Conservation (phyloP, 2,888 invertebrate genomes). For the Baronia brevicornis region DNA sequence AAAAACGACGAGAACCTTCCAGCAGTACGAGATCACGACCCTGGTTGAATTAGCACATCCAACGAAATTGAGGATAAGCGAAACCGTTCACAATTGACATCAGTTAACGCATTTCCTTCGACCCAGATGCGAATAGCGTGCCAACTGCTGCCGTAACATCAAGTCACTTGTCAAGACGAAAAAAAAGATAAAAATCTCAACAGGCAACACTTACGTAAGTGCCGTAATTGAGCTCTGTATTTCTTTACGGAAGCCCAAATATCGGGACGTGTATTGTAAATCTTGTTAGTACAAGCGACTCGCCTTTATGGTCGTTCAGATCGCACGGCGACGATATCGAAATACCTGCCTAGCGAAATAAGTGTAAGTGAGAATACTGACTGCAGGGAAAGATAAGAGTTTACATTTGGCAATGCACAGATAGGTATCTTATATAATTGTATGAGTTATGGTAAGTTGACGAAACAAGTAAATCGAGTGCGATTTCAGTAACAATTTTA, state of each 20-base stretch:
- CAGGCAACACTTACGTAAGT: slow-evolving; percentile 5
- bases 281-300: slow-evolving; percentile 10
- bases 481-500: too few relatives aligned
- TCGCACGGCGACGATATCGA: slow-evolving; percentile 6
- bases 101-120: slow-evolving; percentile 29
- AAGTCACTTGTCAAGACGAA: slow-evolving; percentile 6
- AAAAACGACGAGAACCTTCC: too few relatives aligned
- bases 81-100: slow-evolving; percentile 29
- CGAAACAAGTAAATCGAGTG: too few relatives aligned
- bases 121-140: slow-evolving; percentile 23
- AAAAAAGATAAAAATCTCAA: slow-evolving; percentile 13
- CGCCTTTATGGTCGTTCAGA: slow-evolving; percentile 3
- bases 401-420: slow-evolving; percentile 13
- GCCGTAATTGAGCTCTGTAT: slow-evolving; percentile 5
- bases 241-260: slow-evolving; percentile 15
- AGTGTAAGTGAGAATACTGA: slow-evolving; percentile 9
- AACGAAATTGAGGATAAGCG: slow-evolving; percentile 29
- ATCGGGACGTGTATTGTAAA: slow-evolving; percentile 12
- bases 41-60: slow-evolving; percentile 18
- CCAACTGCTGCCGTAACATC: slow-evolving; percentile 1
- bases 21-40: too few relatives aligned
- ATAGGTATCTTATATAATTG: too few relatives aligned
- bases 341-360: slow-evolving; percentile 11
- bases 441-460: too few relatives aligned
- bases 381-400: slow-evolving; percentile 11